Conservation (phyloP, 64 coral and sea anemone species). For the Montipora capricornis region DNA sequence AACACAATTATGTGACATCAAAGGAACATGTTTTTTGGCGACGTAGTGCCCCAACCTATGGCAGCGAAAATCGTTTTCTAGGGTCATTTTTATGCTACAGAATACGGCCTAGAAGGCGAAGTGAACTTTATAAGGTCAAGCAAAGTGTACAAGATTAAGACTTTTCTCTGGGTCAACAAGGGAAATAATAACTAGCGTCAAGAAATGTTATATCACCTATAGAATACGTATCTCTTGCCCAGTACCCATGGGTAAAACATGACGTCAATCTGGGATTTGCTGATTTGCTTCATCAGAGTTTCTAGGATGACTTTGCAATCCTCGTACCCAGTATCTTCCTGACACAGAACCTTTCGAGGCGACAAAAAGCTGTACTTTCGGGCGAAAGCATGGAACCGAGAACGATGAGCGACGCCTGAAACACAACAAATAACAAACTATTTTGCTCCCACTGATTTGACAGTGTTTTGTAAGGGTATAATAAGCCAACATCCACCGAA, state of each 20-base stretch:
- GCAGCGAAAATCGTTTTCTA: too few species aligned
- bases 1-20: too few species aligned
- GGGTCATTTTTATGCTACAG: too few species aligned
- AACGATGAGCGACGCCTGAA: constrained; percentile 62
- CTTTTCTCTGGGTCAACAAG: background rate
- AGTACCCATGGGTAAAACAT: constrained; percentile 67
- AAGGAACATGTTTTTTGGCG: too few species aligned
- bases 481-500: too few species aligned
- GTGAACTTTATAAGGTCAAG: too few species aligned
- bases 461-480: too few species aligned
- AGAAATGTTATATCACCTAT: constrained; percentile 40
- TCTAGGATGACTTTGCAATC: constrained; percentile 71
- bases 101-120: too few species aligned
- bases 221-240: constrained; percentile 63
- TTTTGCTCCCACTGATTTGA: too few species aligned
- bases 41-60: too few species aligned
- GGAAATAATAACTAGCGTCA: background rate
- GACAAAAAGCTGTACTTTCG: constrained; percentile 62
- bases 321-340: constrained; percentile 44
- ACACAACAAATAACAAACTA: background rate
- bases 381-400: constrained; percentile 56
- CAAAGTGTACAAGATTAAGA: background rate
- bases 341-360: constrained; percentile 13
- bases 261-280: constrained; percentile 52
- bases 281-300: constrained; percentile 30